phyloP scores from a whole-genome alignment of 2,113 vertebrate genomes.

The Bufo bufo region DNA sequence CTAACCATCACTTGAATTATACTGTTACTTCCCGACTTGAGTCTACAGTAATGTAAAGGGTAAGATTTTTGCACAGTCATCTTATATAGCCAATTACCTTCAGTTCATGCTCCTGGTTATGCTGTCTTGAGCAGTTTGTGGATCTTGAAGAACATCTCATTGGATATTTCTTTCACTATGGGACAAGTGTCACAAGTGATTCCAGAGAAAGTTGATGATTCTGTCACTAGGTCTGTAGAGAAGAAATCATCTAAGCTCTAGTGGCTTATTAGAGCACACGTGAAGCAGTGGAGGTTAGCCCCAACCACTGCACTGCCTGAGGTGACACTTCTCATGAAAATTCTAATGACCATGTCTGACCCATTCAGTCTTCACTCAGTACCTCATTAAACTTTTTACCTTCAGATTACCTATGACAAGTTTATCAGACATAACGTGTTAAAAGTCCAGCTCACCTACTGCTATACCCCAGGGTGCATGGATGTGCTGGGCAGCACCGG shows the following conservation, averaged over 20 bases:
- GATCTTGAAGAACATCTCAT: neutral
- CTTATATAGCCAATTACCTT: neutral
- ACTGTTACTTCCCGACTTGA: neutral
- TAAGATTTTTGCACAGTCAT: slow-evolving; percentile 9
- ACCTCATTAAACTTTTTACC: neutral
- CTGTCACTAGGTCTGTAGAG: neutral
- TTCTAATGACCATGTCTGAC: neutral
- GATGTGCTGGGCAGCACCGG: too few species aligned
- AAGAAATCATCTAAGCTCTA: slow-evolving; percentile 17
- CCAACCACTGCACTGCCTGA: neutral
- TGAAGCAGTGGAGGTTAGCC: neutral
- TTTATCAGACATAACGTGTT: neutral
- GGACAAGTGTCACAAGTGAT: slow-evolving; percentile 6
- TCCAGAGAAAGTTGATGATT: neutral
- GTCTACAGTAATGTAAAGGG: neutral
- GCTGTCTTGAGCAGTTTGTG: slow-evolving; percentile 5
- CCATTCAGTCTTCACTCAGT: neutral
- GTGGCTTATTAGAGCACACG: slow-evolving; percentile 5
- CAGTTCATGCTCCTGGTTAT: neutral
- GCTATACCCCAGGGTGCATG: too few species aligned
- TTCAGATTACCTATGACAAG: neutral
- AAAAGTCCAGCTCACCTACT: too few species aligned
- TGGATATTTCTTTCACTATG: neutral
- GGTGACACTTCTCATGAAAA: neutral
- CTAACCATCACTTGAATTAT: neutral